Evolutionary conservation across 2,888 invertebrate species (phyloP).

Genomic region (Acronicta leporina): DNA sequence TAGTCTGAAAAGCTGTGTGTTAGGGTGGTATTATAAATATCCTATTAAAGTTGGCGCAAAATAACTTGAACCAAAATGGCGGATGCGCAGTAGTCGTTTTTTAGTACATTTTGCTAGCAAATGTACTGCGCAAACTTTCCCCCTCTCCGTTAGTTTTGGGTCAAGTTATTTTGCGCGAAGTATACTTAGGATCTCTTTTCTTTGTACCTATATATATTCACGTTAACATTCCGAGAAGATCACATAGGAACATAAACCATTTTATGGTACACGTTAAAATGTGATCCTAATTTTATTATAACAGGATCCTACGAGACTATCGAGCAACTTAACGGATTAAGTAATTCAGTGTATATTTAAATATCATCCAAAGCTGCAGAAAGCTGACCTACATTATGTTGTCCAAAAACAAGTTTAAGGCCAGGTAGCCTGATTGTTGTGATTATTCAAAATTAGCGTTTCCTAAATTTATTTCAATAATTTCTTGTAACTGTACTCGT

Average conservation of each 20-base stretch:
- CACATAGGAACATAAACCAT: too few species aligned
- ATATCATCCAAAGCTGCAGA: constrained; percentile 37
- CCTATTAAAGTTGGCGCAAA: too few species aligned
- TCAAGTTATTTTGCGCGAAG: too few species aligned
- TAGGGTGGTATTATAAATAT: too few species aligned
- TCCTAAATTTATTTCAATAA: constrained; percentile 43
- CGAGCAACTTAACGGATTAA: constrained; percentile 50
- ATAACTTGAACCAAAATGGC: too few species aligned
- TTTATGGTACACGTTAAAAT: constrained; percentile 44
- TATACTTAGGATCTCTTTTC: too few species aligned
- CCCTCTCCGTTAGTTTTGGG: too few species aligned
- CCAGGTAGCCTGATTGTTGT: constrained; percentile 41
- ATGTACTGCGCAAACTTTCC: too few species aligned
- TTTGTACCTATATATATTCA: too few species aligned
- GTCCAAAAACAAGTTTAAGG: constrained; percentile 47
- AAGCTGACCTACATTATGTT: constrained; percentile 44
- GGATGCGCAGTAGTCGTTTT: too few species aligned
- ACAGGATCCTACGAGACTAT: constrained; percentile 51
- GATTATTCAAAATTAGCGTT: constrained; percentile 40
- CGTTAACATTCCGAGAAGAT: background rate
- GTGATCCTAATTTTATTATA: constrained; percentile 53
- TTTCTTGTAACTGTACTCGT: constrained; percentile 56
- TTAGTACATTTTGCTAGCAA: too few species aligned
- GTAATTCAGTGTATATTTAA: constrained; percentile 42
- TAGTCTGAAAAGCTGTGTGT: too few species aligned